These are phyloP conservation scores for Geococcyx californianus DNA, from an alignment of 2,113 vertebrate genomes.

Conservation along the genomic window DNA sequence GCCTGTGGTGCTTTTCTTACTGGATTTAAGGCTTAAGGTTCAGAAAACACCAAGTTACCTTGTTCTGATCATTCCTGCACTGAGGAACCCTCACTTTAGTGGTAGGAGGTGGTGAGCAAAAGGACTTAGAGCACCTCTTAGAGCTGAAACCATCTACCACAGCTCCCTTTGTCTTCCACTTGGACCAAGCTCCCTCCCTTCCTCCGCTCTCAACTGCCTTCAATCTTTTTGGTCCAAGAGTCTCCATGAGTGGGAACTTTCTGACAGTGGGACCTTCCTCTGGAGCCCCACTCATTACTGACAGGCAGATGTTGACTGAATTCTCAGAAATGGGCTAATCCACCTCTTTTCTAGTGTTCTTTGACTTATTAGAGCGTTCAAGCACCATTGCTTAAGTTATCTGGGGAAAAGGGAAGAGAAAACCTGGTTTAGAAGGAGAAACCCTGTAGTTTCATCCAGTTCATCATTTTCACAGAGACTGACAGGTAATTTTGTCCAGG, in stretches of 20 bases:
- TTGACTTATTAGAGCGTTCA: background rate
- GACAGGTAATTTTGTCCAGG: slow-evolving; percentile 20
- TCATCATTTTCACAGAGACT: background rate
- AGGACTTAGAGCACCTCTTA: background rate
- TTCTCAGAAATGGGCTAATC: background rate
- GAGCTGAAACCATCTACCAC: background rate
- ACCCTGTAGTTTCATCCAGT: background rate
- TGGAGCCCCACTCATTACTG: background rate
- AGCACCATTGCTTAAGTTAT: background rate
- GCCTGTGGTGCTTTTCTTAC: background rate
- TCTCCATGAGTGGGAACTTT: background rate
- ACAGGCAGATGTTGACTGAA: background rate
- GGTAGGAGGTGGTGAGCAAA: background rate
- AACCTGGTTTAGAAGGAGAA: background rate
- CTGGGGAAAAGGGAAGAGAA: background rate
- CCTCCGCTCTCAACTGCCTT: background rate
- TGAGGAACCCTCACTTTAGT: background rate
- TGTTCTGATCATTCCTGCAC: background rate
- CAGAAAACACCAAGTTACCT: background rate
- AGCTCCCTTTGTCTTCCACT: background rate
- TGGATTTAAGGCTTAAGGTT: background rate
- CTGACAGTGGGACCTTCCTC: background rate
- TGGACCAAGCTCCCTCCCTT: background rate
- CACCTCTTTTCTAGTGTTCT: background rate
- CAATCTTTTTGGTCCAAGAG: background rate